A percentile compares a stretch with the other conserved stretches of the same genome.
Evolutionary conservation across 2,888 invertebrate species (phyloP).

Genomic region (Cybosia mesomella): DNA sequence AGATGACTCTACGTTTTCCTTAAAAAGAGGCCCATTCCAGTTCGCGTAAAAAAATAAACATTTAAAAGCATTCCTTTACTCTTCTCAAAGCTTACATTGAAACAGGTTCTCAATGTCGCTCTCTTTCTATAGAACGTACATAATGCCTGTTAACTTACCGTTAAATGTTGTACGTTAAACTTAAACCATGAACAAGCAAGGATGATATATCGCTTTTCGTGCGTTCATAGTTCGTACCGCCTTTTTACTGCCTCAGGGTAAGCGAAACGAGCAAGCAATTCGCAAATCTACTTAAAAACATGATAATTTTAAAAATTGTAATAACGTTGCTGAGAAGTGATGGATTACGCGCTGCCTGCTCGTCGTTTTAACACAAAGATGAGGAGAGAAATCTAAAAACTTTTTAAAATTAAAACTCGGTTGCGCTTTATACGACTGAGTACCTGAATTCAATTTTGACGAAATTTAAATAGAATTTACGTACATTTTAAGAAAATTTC

Average conservation of each 20-base stretch:
- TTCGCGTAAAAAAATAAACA: constrained; percentile 59
- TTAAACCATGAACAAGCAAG: constrained; percentile 43
- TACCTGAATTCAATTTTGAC: constrained; percentile 1
- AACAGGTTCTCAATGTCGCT: constrained; percentile 44
- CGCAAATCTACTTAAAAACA: constrained; percentile 14
- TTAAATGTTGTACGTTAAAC: constrained; percentile 47
- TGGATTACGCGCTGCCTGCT: constrained; percentile 11
- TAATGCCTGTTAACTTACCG: constrained; percentile 42
- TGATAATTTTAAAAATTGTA: constrained; percentile 21
- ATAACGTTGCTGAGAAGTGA: constrained; percentile 17
- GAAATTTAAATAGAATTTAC: not conserved
- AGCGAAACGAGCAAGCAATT: constrained; percentile 21
- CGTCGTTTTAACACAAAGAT: constrained; percentile 8
- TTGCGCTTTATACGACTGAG: not conserved
- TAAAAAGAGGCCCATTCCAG: constrained; percentile 47
- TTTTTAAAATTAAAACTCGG: constrained; percentile 10
- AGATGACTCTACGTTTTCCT: constrained; percentile 69
- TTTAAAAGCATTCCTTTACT: constrained; percentile 54
- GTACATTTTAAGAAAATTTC: not conserved
- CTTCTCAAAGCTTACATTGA: constrained; percentile 31
- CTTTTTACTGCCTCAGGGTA: constrained; percentile 23
- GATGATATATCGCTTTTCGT: constrained; percentile 32
- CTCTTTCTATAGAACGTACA: constrained; percentile 41
- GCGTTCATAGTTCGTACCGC: constrained; percentile 34
- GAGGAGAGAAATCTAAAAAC: constrained; percentile 6